Conservation (phyloP, 2,797 vertebrate genomes). For the Cyclura pinguis region DNA sequence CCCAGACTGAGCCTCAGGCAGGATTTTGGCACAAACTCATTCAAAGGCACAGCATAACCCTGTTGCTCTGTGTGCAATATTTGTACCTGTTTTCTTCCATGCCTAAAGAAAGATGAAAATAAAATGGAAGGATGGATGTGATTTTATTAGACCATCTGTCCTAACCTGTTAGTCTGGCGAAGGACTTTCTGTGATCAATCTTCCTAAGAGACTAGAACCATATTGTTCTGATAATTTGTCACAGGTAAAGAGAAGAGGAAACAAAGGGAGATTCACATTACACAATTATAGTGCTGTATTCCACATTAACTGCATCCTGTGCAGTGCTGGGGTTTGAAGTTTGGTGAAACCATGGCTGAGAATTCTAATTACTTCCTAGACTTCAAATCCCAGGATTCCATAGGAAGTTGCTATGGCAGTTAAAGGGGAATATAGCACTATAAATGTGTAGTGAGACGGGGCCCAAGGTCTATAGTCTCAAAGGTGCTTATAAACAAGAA, state of each 20-base stretch:
- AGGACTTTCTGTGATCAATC: neutral
- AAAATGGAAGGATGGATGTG: neutral
- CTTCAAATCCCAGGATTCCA: no score
- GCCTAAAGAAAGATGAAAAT: neutral
- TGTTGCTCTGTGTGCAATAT: neutral
- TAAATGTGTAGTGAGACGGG: neutral
- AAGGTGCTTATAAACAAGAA: neutral
- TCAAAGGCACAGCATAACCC: neutral
- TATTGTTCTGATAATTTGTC: neutral
- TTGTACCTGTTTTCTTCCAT: neutral
- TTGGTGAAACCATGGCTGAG: no score
- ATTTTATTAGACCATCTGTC: constrained; percentile 1
- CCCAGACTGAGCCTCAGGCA: neutral
- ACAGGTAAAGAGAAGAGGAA: neutral
- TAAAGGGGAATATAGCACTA: no score
- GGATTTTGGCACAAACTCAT: constrained; percentile 1
- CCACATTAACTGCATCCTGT: no score
- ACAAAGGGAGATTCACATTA: neutral
- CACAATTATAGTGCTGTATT: no score
- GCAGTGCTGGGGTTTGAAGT: no score
- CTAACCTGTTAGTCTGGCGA: neutral
- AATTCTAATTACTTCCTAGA: no score
- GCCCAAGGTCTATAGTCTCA: neutral
- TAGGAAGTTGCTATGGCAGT: no score
- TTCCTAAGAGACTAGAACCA: constrained; percentile 7